A percentile compares a stretch with the other conserved stretches of the same genome.
Conservation (phyloP, 2,888 invertebrate genomes). For the Coenonympha glycerion region DNA sequence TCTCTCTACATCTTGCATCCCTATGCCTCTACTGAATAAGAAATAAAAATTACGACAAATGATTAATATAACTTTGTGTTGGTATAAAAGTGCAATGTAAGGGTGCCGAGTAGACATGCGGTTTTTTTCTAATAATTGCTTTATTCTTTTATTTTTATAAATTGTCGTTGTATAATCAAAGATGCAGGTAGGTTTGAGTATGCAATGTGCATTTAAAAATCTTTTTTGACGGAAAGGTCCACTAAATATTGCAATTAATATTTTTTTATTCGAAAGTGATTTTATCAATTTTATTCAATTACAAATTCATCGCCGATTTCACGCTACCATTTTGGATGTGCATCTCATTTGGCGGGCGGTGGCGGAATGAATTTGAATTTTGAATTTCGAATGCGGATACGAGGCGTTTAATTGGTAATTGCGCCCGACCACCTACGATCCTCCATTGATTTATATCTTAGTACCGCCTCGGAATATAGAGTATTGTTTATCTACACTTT, state of each 20-base stretch:
- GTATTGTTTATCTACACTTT: slow-evolving; percentile 50
- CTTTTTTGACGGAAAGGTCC: too few relatives aligned
- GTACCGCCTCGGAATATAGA: slow-evolving; percentile 53
- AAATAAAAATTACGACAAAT: too few relatives aligned
- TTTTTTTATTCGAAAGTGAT: slow-evolving; percentile 3
- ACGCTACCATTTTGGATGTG: slow-evolving; percentile 41
- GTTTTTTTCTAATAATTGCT: too few relatives aligned
- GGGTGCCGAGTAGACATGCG: too few relatives aligned
- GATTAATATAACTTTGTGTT: too few relatives aligned
- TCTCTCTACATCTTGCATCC: too few relatives aligned
- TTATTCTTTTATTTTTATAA: too few relatives aligned
- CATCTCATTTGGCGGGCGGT: slow-evolving; percentile 37
- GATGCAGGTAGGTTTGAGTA: too few relatives aligned
- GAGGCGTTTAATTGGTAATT: slow-evolving; percentile 68
- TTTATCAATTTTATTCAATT: slow-evolving; percentile 21
- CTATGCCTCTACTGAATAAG: too few relatives aligned
- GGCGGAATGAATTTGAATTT: slow-evolving; percentile 54
- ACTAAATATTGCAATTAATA: background rate
- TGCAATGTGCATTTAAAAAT: too few relatives aligned
- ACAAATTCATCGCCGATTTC: slow-evolving; percentile 23
- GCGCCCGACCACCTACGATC: slow-evolving; percentile 62
- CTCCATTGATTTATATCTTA: slow-evolving; percentile 57
- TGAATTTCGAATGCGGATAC: slow-evolving; percentile 49
- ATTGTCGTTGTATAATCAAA: too few relatives aligned
- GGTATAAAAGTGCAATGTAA: too few relatives aligned